Conservation (phyloP, 2,797 vertebrate species). For the Gila robusta region DNA sequence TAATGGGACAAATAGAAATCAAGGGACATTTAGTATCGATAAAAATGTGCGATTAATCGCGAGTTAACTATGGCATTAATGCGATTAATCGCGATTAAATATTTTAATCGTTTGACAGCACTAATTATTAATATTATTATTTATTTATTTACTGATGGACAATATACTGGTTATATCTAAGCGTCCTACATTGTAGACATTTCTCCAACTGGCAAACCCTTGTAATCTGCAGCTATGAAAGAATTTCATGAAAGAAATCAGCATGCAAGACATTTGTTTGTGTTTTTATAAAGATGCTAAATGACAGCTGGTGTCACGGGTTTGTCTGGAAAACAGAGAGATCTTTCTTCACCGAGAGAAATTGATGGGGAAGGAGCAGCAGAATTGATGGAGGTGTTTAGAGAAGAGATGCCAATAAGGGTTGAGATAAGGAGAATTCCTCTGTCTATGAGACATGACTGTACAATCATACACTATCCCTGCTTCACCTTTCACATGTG, state of each 20-base stretch:
- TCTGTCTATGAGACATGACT: conserved; percentile 57
- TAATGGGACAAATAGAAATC: no score
- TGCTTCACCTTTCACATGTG: conserved; percentile 48
- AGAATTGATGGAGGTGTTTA: conserved; percentile 32
- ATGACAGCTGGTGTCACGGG: neutral
- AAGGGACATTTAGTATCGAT: no score
- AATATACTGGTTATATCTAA: neutral
- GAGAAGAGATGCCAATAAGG: conserved; percentile 48
- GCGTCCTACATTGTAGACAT: neutral
- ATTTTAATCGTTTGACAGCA: no score
- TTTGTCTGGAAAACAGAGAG: conserved; percentile 47
- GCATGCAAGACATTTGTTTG: neutral
- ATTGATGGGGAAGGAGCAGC: neutral
- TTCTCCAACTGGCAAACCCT: neutral
- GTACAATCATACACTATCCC: conserved; percentile 37
- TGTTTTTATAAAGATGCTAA: conserved; percentile 35
- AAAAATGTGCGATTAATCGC: no score
- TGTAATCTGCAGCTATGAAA: conserved; percentile 22
- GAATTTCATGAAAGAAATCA: conserved; percentile 20
- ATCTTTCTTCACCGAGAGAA: conserved; percentile 21
- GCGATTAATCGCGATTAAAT: no score
- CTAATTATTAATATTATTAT: neutral
- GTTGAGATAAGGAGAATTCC: conserved; percentile 62
- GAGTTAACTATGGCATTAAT: no score
- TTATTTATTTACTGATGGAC: neutral